Evolutionary conservation across 2,888 invertebrate genomes (phyloP).

Genomic region (Eristalis intricaria): DNA sequence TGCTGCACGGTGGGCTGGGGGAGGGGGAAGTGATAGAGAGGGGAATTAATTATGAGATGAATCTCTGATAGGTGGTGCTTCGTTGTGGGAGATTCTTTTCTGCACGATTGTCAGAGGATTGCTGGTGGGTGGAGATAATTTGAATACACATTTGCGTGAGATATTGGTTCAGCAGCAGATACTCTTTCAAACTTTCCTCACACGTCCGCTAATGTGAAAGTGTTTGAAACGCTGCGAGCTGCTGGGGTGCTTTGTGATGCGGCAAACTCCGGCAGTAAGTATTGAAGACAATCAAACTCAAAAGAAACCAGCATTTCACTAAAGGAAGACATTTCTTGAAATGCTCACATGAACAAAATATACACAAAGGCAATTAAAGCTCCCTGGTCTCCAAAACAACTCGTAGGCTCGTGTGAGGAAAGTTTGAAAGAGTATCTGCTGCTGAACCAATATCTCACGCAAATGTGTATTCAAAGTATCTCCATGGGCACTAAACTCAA

Average conservation of each 20-base stretch:
- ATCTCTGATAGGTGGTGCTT: too few species aligned
- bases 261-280: not conserved
- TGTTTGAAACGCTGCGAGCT: not conserved
- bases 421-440: not conserved
- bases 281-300: too few species aligned
- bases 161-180: not conserved
- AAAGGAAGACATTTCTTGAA: too few species aligned
- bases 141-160: not conserved
- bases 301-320: too few species aligned
- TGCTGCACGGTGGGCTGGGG: not conserved
- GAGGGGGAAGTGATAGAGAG: not conserved
- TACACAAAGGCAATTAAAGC: too few species aligned
- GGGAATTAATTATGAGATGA: slow-evolving; percentile 1
- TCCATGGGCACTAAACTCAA: too few species aligned
- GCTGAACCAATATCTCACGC: not conserved
- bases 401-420: not conserved
- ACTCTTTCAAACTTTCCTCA: not conserved
- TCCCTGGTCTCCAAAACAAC: too few species aligned
- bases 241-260: not conserved
- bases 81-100: not conserved
- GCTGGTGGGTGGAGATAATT: not conserved
- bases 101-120: not conserved
- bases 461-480: not conserved
- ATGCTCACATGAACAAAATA: too few species aligned
- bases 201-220: not conserved